phyloP scores from a whole-genome alignment of 1,140 invertebrate genomes.

The Calliphora vicina region DNA sequence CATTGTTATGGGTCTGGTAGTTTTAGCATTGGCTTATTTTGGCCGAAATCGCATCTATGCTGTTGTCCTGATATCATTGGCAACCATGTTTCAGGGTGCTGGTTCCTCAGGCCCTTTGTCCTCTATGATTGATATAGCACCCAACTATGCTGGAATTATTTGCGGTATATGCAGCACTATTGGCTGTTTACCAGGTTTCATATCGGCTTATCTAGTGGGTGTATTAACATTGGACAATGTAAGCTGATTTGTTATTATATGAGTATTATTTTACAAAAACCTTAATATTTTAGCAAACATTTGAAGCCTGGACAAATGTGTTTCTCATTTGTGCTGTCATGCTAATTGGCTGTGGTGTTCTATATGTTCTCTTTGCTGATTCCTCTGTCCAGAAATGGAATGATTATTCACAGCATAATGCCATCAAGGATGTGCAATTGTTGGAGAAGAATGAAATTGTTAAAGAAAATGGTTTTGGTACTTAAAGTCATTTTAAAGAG shows the following conservation, averaged over 20 bases:
- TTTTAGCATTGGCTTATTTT: constrained; percentile 69
- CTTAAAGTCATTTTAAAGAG: too few species aligned
- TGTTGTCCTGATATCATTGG: constrained; percentile 69
- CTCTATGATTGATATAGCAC: constrained; percentile 71
- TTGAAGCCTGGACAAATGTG: constrained; percentile 72
- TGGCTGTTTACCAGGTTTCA: constrained; percentile 66
- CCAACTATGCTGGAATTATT: constrained; percentile 72
- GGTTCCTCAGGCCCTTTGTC: constrained; percentile 72
- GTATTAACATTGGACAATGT: constrained; percentile 71
- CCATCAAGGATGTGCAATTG: background rate
- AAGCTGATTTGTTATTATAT: constrained; percentile 47
- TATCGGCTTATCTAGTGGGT: constrained; percentile 70
- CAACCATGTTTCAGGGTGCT: constrained; percentile 71
- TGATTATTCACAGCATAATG: constrained; percentile 40
- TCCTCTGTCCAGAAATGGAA: constrained; percentile 74
- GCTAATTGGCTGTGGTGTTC: constrained; percentile 66
- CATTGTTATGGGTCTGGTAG: constrained; percentile 67
- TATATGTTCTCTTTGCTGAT: constrained; percentile 68
- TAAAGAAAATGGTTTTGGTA: too few species aligned
- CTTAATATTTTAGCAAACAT: constrained; percentile 68
- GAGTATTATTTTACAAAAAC: background rate
- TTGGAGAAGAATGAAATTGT: background rate
- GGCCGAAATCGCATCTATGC: constrained; percentile 71
- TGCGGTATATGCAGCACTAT: constrained; percentile 68
- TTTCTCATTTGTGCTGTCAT: constrained; percentile 69